Conservation (phyloP, 2,797 vertebrate genomes). For the Setipinna tenuifilis region DNA sequence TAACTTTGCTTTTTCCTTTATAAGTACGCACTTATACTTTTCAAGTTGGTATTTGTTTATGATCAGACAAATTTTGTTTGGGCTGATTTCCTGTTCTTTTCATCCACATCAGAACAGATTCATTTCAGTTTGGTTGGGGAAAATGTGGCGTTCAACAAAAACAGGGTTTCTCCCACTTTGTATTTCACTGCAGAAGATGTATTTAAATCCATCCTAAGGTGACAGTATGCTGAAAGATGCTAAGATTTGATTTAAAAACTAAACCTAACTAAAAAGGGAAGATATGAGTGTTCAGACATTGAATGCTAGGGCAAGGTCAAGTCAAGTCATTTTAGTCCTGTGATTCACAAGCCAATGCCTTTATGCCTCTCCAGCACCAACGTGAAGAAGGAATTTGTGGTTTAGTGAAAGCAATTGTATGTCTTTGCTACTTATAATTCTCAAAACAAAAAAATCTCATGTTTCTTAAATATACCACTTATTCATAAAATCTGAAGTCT, state of each 20-base stretch:
- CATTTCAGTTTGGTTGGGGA: background rate
- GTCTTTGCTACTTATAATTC: slow-evolving; percentile 34
- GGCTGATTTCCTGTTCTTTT: background rate
- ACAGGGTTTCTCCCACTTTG: background rate
- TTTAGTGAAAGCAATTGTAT: slow-evolving; percentile 42
- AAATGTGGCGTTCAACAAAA: background rate
- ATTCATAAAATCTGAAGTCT: background rate
- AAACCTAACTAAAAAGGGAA: background rate
- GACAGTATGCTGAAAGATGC: background rate
- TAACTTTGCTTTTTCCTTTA: no score
- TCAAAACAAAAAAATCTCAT: slow-evolving; percentile 34
- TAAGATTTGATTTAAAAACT: background rate
- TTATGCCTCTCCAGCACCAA: slow-evolving; percentile 36
- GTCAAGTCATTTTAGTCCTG: background rate
- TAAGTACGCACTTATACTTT: no score
- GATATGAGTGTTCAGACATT: background rate
- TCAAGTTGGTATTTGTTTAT: no score
- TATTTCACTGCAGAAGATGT: background rate
- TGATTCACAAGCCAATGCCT: background rate
- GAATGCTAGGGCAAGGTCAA: background rate
- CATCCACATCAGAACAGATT: background rate
- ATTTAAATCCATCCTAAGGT: background rate
- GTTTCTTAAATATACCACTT: slow-evolving; percentile 28
- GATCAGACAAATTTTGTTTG: background rate
- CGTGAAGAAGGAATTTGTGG: slow-evolving; percentile 40